A percentile compares a stretch with the other conserved stretches of the same genome.
These are phyloP conservation scores for Paramuricea clavata DNA, from an alignment of 92 coral and sea anemone genomes.

Conservation along the genomic window DNA sequence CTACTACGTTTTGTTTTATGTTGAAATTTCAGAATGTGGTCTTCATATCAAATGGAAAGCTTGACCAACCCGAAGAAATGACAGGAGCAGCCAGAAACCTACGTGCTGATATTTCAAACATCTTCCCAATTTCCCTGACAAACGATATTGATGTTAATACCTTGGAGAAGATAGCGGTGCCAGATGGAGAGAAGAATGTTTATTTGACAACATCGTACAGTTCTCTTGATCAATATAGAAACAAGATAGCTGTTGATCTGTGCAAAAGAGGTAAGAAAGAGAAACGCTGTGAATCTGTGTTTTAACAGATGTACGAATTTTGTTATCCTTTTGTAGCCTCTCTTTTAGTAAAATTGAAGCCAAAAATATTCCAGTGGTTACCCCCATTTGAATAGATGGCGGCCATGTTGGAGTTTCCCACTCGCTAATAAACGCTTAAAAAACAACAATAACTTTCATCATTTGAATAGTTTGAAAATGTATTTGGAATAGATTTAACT, in stretches of 20 bases:
- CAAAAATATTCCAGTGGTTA: no score
- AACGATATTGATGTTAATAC: constrained; percentile 72
- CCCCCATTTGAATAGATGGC: no score
- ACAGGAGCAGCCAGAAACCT: background rate
- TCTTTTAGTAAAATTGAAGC: no score
- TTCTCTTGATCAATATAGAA: constrained; percentile 56
- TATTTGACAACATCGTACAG: constrained; percentile 83
- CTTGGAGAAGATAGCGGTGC: constrained; percentile 72
- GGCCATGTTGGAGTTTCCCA: no score
- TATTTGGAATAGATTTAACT: no score
- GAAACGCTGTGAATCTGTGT: background rate
- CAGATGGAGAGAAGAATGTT: constrained; percentile 83
- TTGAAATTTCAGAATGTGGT: constrained; percentile 18
- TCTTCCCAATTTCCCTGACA: constrained; percentile 79
- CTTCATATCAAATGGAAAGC: constrained; percentile 27
- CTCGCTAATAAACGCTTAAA: no score
- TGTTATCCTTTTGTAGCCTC: no score
- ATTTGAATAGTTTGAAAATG: no score
- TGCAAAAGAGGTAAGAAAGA: constrained; percentile 28
- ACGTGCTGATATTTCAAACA: constrained; percentile 51
- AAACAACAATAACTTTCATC: no score
- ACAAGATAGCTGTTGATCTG: constrained; percentile 31
- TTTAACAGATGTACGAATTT: no score
- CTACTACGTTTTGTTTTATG: background rate
- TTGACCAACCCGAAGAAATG: constrained; percentile 7